Base-by-base conservation (phyloP, 2,888 invertebrate genomes). In the Spisula solida region DNA sequence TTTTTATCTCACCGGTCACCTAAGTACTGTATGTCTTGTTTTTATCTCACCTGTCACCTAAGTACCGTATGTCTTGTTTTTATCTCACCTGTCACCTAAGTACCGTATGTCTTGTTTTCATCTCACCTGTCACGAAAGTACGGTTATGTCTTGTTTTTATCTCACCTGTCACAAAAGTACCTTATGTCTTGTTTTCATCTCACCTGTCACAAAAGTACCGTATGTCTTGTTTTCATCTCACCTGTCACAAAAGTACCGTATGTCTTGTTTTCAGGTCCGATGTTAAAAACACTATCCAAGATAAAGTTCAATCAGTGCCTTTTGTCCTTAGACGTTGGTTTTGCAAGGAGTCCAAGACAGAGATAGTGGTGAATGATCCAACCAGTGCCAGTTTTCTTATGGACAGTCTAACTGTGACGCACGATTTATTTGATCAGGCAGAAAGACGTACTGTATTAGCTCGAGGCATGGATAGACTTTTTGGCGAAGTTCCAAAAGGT, bases 401-500 rank as follows among this genome's bases (percentile, higher is more conserved):
- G 84, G 94, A 95, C 14, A 98, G 98, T 94, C 97, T 99, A 97
- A 98, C 98, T 94, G 98, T 98, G 0, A 98, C 98, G 93, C 98
- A 98, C 75, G 98, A 98, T 96, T 97, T 98, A 90, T 99, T 98
- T 96, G 98, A 98, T 95, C 98, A 98, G 0, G 98, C 98, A 94
- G 97, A 98, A 0, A 97, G 98, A 2, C 98, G 98, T 14, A 97
- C 98, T 78, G 97, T 98, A 91, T 0, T 87, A 0, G 98, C 98
- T 96, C 98, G 98, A 94, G 97, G 98, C 34, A 98, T 98, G 97
- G 98, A 98, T 1, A 98, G 98, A 96, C 98, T 99, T 95, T 98
- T 98, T 93, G 98, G 98, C 29, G 98, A 98, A 29, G 97, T 96
- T 0, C 98, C 98, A 95, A 97, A 98, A 90, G 99, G 99, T 0